Conservation (phyloP, 2,797 vertebrate species). For the Syngnathus acus region DNA sequence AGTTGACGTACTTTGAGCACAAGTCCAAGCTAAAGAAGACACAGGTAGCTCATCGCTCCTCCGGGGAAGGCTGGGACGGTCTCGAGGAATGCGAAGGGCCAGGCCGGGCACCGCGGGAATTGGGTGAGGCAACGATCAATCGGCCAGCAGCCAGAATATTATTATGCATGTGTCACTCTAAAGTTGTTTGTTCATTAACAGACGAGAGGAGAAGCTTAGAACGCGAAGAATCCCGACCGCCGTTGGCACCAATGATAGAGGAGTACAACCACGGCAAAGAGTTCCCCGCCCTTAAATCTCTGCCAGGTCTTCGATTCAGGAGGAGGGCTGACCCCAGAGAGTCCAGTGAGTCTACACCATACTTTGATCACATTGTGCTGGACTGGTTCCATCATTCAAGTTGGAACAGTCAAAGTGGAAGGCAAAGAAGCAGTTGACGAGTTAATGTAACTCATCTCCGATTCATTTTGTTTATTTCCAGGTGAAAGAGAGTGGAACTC, state of each 20-base stretch:
- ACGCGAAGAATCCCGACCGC: constrained; percentile 34
- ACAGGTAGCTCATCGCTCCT: constrained; percentile 76
- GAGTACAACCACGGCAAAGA: constrained; percentile 67
- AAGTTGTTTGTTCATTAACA: constrained; percentile 10
- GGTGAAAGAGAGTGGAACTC: constrained; percentile 64
- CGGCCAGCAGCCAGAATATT: too few relatives aligned
- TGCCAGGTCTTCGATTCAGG: constrained; percentile 55
- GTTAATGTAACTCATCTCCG: not conserved
- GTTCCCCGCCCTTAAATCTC: constrained; percentile 57
- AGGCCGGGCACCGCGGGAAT: constrained; percentile 30
- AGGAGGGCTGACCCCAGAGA: constrained; percentile 50
- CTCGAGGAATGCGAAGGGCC: constrained; percentile 49
- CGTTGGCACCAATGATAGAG: constrained; percentile 51
- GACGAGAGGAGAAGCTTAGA: constrained; percentile 54
- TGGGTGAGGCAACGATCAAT: constrained; percentile 30
- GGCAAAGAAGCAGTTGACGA: not conserved
- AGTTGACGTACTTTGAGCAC: constrained; percentile 89
- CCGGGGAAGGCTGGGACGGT: constrained; percentile 50
- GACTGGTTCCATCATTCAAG: not conserved
- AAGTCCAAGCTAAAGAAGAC: constrained; percentile 92
- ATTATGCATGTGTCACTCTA: not conserved
- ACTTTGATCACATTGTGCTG: not conserved
- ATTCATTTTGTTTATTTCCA: constrained; percentile 14
- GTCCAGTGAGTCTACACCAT: constrained; percentile 33
- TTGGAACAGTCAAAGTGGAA: not conserved